These are phyloP conservation scores for Meghimatium bilineatum DNA, from an alignment of 2,888 invertebrate genomes.

Conservation along the genomic window DNA sequence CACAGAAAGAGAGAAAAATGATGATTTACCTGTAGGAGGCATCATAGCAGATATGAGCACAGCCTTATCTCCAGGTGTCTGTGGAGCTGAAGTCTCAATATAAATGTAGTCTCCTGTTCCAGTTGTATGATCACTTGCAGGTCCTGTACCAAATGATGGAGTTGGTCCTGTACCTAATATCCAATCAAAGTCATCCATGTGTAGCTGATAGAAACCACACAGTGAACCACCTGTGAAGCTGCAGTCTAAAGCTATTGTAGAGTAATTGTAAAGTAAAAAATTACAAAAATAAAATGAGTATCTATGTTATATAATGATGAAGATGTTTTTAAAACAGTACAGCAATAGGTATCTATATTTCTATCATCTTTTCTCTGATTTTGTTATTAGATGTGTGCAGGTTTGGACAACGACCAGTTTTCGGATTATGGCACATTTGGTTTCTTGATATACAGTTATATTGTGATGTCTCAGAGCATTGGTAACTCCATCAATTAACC, in stretches of 20 bases:
- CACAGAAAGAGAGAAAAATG: neutral
- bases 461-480: no score
- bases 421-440: no score
- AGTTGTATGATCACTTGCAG: constrained; percentile 72
- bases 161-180: constrained; percentile 61
- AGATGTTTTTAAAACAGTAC: no score
- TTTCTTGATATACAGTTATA: no score
- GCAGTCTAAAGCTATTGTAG: constrained; percentile 65
- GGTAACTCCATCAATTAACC: no score
- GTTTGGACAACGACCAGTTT: no score
- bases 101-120: constrained; percentile 71
- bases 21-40: constrained; percentile 46
- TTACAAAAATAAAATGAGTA: neutral
- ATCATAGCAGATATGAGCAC: constrained; percentile 60
- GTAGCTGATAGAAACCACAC: constrained; percentile 68
- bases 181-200: constrained; percentile 72
- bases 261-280: neutral
- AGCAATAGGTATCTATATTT: no score
- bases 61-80: constrained; percentile 61
- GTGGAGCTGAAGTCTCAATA: constrained; percentile 69
- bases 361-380: no score
- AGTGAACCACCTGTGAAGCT: constrained; percentile 67
- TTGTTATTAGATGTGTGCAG: no score
- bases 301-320: no score
- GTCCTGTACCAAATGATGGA: constrained; percentile 67